Percentiles rank a stretch among this genome's conserved stretches.
Conservation (phyloP, 2,888 invertebrate species). For the Seladonia tumulorum region DNA sequence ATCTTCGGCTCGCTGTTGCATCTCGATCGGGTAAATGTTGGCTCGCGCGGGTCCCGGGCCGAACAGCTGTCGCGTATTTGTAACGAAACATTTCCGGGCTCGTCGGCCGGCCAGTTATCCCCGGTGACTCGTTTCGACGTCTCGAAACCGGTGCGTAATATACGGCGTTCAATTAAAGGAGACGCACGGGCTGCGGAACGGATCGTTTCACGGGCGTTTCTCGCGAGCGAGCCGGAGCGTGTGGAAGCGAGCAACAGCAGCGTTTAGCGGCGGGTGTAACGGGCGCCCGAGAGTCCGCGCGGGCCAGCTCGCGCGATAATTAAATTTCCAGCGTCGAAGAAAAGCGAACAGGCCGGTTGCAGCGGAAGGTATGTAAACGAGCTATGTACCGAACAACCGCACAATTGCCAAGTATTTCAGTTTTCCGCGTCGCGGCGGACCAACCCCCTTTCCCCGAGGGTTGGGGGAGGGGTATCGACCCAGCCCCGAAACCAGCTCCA, state of each 20-base stretch:
- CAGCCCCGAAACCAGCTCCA: constrained; percentile 11
- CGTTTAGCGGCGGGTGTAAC: neutral
- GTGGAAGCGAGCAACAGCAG: neutral
- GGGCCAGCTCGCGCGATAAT: constrained; percentile 73
- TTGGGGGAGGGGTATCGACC: constrained; percentile 48
- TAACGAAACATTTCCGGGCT: constrained; percentile 24
- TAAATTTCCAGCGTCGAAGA: constrained; percentile 76
- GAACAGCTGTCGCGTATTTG: constrained; percentile 23
- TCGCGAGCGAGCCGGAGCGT: neutral
- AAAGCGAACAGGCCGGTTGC: constrained; percentile 43
- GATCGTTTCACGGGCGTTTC: constrained; percentile 43
- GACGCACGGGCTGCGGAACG: constrained; percentile 24
- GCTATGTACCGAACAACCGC: constrained; percentile 5
- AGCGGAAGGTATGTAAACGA: constrained; percentile 11
- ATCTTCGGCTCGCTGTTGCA: neutral
- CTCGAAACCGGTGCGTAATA: constrained; percentile 31
- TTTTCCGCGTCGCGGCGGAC: constrained; percentile 29
- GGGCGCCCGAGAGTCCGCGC: neutral
- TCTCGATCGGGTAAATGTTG: constrained; percentile 20
- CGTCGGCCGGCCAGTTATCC: constrained; percentile 1
- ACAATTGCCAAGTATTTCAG: constrained; percentile 60
- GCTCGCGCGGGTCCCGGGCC: neutral
- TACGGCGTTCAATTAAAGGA: constrained; percentile 32
- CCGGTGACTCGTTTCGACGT: constrained; percentile 11
- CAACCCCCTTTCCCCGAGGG: neutral